Base-by-base conservation (phyloP, 2,797 vertebrate species). In the Neomorphus geoffroyi region DNA sequence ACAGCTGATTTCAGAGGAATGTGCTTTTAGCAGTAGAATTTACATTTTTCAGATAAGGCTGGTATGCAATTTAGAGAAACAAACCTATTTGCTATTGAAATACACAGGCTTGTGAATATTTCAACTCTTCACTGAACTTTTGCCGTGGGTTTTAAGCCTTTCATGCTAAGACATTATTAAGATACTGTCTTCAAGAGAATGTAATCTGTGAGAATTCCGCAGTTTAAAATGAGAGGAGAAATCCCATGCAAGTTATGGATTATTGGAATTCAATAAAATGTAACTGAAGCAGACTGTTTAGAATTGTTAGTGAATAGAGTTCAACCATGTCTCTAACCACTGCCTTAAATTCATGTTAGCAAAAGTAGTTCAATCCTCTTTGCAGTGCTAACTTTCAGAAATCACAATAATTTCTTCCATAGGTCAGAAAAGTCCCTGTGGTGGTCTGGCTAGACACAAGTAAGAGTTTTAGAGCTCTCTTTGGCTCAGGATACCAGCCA, bases 11-110 rank as follows among this genome's bases (percentile, higher is more conserved):
- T 93, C 79, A 88, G 74, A 94, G 95, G 96, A 97, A 96, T 95
- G 97, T 94, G 81, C 87, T 96, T 96, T 92, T 81, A 96, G 79
- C 80, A 93, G 67, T 80, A 95, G 56, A 92, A 95, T 95, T 96
- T 95, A 86, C 88, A 95, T 96, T 95, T 97, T 94, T 93, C 82
- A 96, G 96, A 94, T 96, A 97, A 96, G 80, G 64, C 21, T 82
- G 94, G 91, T 95, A 95, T 93, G 94, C 80, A 86, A 81, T 93
- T 86, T 91, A 86, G 90, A 80, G 80, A 95, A 73, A 86, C 45
- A 86, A 96, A 85, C 53, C 79, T 62, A 89, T 93, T 92, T 95
- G 66, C 60, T 92, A 39, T 80, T 92, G 46, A 87, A 94, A 90
- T 77, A 80, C 24, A 39, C 16, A 80, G 53, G 72, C 50, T 74